Evolutionary conservation across 2,888 invertebrate genomes (phyloP).

Genomic region (Himalopsyche kuldschensis): DNA sequence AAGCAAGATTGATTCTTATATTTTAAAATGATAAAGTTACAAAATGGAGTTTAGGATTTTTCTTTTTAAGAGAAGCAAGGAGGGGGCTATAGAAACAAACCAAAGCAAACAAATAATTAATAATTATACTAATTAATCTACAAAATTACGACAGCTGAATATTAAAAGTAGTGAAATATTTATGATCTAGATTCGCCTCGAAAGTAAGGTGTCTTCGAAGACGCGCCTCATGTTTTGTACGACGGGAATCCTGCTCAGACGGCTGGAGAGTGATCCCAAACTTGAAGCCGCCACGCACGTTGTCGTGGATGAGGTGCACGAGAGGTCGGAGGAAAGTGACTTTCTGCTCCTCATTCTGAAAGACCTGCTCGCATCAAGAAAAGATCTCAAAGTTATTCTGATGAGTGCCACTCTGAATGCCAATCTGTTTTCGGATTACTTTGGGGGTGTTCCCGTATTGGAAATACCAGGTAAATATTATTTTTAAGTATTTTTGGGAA

Average conservation of each 20-base stretch:
- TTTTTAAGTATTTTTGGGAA: no score
- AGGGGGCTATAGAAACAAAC: no score
- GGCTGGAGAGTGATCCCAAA: slow-evolving; percentile 77
- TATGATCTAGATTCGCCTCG: slow-evolving; percentile 68
- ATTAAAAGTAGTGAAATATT: no score
- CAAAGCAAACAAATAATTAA: no score
- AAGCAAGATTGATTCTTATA: no score
- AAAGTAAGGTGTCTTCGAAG: slow-evolving; percentile 73
- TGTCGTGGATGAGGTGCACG: slow-evolving; percentile 91
- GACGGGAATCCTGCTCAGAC: slow-evolving; percentile 84
- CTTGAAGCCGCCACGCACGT: slow-evolving; percentile 79
- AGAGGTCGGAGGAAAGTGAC: slow-evolving; percentile 88
- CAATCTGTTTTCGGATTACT: slow-evolving; percentile 82
- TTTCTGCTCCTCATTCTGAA: slow-evolving; percentile 82
- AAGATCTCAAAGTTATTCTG: slow-evolving; percentile 79
- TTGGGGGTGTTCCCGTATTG: slow-evolving; percentile 75
- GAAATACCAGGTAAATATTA: slow-evolving; percentile 69
- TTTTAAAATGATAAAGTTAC: no score
- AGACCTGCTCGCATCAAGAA: slow-evolving; percentile 70
- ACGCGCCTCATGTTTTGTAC: slow-evolving; percentile 92
- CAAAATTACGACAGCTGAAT: no score
- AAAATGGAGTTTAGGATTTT: no score
- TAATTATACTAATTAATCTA: no score
- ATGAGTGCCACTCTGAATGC: slow-evolving; percentile 95
- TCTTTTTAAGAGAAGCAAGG: no score